These are phyloP conservation scores for Nomia melanderi DNA, from an alignment of 1,140 invertebrate genomes.

Conservation along the genomic window DNA sequence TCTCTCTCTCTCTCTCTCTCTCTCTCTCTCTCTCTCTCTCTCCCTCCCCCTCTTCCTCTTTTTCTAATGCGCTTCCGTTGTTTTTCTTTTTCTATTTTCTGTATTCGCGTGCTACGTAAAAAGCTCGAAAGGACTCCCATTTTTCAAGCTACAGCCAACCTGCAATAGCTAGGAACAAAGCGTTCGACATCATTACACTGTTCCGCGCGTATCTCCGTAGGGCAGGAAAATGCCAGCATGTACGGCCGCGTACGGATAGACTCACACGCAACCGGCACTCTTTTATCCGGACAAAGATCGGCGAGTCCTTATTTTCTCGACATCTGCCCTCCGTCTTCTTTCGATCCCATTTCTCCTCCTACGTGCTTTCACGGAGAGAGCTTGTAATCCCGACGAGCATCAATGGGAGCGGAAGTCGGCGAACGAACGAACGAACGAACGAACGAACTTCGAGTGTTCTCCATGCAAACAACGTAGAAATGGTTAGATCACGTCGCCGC, in stretches of 20 bases:
- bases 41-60: neutral
- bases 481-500: no score
- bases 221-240: neutral
- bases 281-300: constrained; percentile 34
- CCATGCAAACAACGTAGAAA: constrained; percentile 1
- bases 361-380: constrained; percentile 19
- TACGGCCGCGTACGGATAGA: no score
- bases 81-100: no score
- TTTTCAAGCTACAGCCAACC: neutral
- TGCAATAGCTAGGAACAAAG: constrained; percentile 12
- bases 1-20: no score
- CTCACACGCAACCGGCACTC: neutral
- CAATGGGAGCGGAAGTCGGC: constrained; percentile 23
- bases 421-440: neutral
- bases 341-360: constrained; percentile 28
- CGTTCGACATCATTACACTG: constrained; percentile 25
- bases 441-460: neutral
- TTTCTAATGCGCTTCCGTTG: neutral
- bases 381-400: constrained; percentile 21
- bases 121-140: neutral
- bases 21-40: neutral
- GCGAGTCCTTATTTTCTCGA: constrained; percentile 36
- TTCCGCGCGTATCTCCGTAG: constrained; percentile 9
- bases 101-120: neutral
- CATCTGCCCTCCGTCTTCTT: constrained; percentile 6